Percentiles rank a stretch among this genome's conserved stretches.
phyloP scores from a whole-genome alignment of 2,888 invertebrate species.

The Lissocephala sabroskyi region DNA sequence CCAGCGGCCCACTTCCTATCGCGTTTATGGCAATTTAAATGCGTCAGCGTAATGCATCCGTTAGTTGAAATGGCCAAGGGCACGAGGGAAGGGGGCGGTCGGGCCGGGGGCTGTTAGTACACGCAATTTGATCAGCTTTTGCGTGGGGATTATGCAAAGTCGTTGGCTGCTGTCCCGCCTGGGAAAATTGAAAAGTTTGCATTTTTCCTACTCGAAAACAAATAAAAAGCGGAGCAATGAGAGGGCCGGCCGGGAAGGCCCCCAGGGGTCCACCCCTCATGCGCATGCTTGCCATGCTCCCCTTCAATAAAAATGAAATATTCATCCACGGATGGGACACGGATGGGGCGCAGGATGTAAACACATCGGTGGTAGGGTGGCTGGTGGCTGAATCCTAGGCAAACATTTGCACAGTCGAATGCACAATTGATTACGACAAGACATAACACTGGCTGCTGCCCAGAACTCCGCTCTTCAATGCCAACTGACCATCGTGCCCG shows the following conservation, averaged over 20 bases:
- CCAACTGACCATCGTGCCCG: constrained; percentile 1
- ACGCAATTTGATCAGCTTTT: constrained; percentile 16
- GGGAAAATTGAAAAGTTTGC: constrained; percentile 42
- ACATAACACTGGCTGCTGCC: background rate
- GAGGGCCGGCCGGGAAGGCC: background rate
- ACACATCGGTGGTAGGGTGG: too few relatives aligned
- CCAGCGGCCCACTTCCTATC: background rate
- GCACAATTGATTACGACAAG: constrained; percentile 43
- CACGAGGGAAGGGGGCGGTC: background rate
- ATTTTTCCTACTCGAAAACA: constrained; percentile 12
- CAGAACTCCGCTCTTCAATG: background rate
- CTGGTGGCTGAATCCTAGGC: constrained; percentile 3
- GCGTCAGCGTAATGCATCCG: constrained; percentile 54
- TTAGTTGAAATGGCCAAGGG: constrained; percentile 22
- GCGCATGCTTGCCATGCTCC: constrained; percentile 46
- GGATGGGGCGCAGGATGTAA: too few relatives aligned
- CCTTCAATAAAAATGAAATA: constrained; percentile 12
- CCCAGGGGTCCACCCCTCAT: too few relatives aligned
- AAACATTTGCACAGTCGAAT: constrained; percentile 52
- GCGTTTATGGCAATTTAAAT: constrained; percentile 48
- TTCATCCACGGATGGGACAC: constrained; percentile 10
- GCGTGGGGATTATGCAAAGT: background rate
- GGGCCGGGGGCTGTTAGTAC: background rate
- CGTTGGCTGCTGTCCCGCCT: constrained; percentile 14
- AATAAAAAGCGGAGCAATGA: constrained; percentile 13